Evolutionary conservation across 2,113 vertebrate species (phyloP).

Genomic region (Paedocypris sp.): DNA sequence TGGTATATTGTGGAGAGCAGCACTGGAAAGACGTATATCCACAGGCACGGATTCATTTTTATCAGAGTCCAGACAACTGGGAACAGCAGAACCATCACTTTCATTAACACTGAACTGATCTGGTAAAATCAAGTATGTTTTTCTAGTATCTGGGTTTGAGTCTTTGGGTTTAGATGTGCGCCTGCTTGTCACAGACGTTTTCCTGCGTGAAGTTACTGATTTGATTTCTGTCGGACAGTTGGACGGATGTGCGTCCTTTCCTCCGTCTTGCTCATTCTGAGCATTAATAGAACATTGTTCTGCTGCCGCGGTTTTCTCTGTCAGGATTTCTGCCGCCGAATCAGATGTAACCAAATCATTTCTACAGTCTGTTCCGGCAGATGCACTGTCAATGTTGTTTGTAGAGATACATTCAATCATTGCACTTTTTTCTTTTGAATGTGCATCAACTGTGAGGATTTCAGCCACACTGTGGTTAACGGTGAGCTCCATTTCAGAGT

Average conservation of each 20-base stretch:
- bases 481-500: constrained; percentile 57
- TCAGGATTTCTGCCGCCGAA: not conserved
- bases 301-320: not conserved
- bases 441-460: constrained; percentile 49
- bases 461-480: constrained; percentile 26
- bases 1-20: constrained; percentile 14
- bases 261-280: not conserved
- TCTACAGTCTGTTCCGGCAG: not conserved
- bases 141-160: not conserved
- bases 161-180: not conserved
- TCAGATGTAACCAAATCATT: not conserved
- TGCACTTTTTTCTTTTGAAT: constrained; percentile 18
- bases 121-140: not conserved
- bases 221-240: too few relatives aligned
- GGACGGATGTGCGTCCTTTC: too few relatives aligned
- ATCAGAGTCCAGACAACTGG: not conserved
- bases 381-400: not conserved
- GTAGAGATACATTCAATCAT: constrained; percentile 3
- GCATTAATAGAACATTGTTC: not conserved
- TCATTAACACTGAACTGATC: constrained; percentile 3
- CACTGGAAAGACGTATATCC: not conserved
- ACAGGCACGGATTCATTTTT: not conserved
- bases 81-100: constrained; percentile 40
- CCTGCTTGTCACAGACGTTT: constrained; percentile 14
- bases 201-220: not conserved